These are phyloP conservation scores for Anthophora plumipes DNA, from an alignment of 2,888 invertebrate species.

Conservation along the genomic window DNA sequence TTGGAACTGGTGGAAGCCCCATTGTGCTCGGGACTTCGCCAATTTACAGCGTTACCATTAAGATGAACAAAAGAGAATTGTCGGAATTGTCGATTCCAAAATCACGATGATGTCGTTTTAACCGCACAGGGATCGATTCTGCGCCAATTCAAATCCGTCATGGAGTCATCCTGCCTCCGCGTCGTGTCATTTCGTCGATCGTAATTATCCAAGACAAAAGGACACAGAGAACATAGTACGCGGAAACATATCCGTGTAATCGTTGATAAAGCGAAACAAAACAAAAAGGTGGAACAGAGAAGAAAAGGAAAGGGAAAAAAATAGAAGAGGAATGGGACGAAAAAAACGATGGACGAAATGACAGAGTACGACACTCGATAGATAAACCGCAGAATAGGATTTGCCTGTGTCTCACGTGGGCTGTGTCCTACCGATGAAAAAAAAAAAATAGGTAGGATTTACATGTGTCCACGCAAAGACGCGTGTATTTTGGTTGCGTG, in stretches of 20 bases:
- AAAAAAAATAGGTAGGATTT: background rate
- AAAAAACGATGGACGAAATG: constrained; percentile 47
- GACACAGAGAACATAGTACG: constrained; percentile 15
- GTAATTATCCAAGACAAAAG: constrained; percentile 52
- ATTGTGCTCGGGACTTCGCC: too few relatives aligned
- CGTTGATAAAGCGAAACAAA: constrained; percentile 23
- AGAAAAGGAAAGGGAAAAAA: background rate
- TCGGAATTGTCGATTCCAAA: constrained; percentile 7
- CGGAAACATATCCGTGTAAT: constrained; percentile 19
- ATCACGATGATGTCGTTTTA: background rate
- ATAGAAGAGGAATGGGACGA: background rate
- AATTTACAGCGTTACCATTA: background rate
- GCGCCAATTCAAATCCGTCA: background rate
- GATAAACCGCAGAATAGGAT: constrained; percentile 56
- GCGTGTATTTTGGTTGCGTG: background rate
- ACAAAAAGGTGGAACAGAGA: too few relatives aligned
- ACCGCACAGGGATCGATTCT: constrained; percentile 26
- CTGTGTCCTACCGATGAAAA: background rate
- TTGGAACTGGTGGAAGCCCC: too few relatives aligned
- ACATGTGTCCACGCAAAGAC: background rate
- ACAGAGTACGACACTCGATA: constrained; percentile 57
- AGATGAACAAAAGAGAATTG: background rate
- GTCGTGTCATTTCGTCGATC: constrained; percentile 41
- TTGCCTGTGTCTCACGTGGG: constrained; percentile 30
- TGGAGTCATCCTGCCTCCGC: background rate